These are phyloP conservation scores for Natrix natrix DNA, from an alignment of 2,797 vertebrate genomes.

Conservation along the genomic window DNA sequence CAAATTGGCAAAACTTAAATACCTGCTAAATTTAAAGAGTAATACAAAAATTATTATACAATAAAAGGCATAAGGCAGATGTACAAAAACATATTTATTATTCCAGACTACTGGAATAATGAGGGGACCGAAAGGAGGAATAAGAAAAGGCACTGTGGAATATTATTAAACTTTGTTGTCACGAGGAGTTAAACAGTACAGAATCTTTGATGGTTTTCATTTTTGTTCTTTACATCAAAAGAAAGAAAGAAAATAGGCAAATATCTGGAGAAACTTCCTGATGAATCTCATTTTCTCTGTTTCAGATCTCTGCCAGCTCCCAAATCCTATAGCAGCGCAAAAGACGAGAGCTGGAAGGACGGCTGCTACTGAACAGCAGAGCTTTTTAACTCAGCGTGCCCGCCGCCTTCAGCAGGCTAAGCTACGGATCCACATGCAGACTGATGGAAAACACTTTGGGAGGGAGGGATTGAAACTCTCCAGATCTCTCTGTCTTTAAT, in stretches of 20 bases:
- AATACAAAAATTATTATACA: background rate
- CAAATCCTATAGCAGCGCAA: constrained; percentile 81
- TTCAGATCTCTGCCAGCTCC: constrained; percentile 90
- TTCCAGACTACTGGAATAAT: background rate
- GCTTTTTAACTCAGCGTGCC: constrained; percentile 59
- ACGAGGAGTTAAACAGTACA: background rate
- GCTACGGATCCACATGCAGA: constrained; percentile 72
- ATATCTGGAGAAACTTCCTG: background rate
- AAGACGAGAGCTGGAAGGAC: constrained; percentile 97
- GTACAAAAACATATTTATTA: background rate
- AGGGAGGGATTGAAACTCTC: constrained; percentile 69
- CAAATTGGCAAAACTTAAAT: background rate
- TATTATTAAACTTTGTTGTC: background rate
- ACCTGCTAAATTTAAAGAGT: background rate
- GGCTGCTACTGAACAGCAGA: constrained; percentile 89
- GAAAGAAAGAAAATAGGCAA: background rate
- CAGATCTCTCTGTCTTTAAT: constrained; percentile 76
- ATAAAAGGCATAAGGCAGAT: background rate
- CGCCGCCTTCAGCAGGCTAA: constrained; percentile 69
- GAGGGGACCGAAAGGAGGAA: background rate
- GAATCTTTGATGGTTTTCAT: background rate
- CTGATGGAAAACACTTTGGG: constrained; percentile 72
- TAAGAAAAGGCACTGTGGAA: background rate
- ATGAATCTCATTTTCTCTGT: constrained; percentile 30
- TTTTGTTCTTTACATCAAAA: background rate